phyloP scores from a whole-genome alignment of 2,888 invertebrate species.

The Nomada goodeniana region DNA sequence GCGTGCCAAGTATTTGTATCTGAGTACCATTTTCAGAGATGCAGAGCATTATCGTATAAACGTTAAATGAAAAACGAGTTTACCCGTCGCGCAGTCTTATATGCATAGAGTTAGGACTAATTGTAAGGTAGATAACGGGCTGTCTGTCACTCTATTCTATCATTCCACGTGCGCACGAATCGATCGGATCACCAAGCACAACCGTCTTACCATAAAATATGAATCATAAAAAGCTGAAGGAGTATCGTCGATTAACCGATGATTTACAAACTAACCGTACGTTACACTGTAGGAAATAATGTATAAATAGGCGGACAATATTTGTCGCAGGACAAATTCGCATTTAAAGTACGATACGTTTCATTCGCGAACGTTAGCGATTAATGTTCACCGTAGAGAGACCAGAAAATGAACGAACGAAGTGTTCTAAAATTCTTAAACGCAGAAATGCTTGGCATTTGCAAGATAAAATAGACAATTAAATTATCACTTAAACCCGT shows the following conservation, averaged over 20 bases:
- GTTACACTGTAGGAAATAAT: constrained; percentile 28
- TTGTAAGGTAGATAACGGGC: constrained; percentile 11
- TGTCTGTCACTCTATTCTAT: constrained; percentile 25
- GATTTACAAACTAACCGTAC: constrained; percentile 50
- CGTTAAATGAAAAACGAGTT: constrained; percentile 40
- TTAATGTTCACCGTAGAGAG: not conserved
- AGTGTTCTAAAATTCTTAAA: not conserved
- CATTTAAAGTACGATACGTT: constrained; percentile 26
- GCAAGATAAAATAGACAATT: not conserved
- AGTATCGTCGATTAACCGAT: constrained; percentile 24
- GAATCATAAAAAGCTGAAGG: constrained; percentile 8
- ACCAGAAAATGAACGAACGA: constrained; percentile 13
- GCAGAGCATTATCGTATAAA: constrained; percentile 12
- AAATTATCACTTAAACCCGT: constrained; percentile 1
- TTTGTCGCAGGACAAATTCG: constrained; percentile 3
- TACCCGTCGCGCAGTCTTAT: constrained; percentile 58
- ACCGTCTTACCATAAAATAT: constrained; percentile 11
- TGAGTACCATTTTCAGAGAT: constrained; percentile 28
- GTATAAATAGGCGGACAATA: not conserved
- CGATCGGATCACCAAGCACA: constrained; percentile 17
- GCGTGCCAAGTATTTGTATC: constrained; percentile 42
- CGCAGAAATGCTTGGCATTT: not conserved
- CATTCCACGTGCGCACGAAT: constrained; percentile 9
- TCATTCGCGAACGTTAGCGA: not conserved
- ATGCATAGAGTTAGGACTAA: constrained; percentile 1